Base-by-base conservation (phyloP, 2,113 vertebrate genomes). In the Syngnathus floridae region DNA sequence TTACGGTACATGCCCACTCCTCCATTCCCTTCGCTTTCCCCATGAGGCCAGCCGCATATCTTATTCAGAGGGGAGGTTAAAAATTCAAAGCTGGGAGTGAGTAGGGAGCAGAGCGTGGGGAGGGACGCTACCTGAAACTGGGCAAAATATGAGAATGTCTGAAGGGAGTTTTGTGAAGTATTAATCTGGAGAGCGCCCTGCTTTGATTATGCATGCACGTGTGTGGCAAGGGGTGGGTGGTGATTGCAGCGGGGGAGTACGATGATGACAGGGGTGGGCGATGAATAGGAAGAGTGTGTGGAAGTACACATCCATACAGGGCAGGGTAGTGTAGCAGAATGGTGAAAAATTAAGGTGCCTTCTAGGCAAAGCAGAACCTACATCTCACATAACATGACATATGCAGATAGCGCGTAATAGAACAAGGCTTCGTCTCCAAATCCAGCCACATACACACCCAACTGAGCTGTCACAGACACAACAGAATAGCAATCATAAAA, bases 11-110 rank as follows among this genome's bases (percentile, higher is more conserved):
- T 76, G 74, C 75, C 78, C 80, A 72, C 63, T 71, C 77, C 26
- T 36, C 57, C 43, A 48, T 49, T 82, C 74, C 77, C 81, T 77
- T 70, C 46, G 60, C 49, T 68, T 82, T 68, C 77, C 84, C 79
- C 76, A 77, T 8, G 83, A 86, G 83, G 74, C 67, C 19, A 14
- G 62, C 79, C 63, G 68, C 81, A 90, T 88, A 62, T 87, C 87
- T 89, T 87, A 90, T 89, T 90, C 86, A 89, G 81, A 71, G 57
- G 84, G 82, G 85, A 89, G 82, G 85, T 90, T 88, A 90, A 91
- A 91, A 90, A 89, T 90, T 89, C 77, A 91, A 86, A 86, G 70
- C 77, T 55, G 72, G 69, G 45, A 67, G 58, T 66, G 66, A 56
- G 77, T 62, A 71, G 75, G 77, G 49, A 56, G 69, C 40, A 64